Evolutionary conservation across 2,797 vertebrate species (phyloP), one percentile per base, ranked within the genome.

Genomic region (Peromyscus eremicus): DNA sequence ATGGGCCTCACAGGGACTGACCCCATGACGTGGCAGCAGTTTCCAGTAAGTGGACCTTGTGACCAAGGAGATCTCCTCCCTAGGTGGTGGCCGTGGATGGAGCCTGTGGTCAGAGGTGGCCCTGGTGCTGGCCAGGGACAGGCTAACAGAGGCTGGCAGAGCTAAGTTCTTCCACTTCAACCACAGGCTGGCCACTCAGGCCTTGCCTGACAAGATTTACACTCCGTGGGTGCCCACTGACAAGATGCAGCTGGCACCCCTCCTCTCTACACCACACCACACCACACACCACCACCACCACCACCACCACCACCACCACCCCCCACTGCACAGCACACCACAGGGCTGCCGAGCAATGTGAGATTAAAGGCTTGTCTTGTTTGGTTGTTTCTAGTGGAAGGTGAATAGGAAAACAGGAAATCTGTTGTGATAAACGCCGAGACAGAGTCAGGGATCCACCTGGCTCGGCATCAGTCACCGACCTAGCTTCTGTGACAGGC

Each of bases 361-460:
- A 84, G 4, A 66, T 85, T 52, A 40, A 75, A 34, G 62, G 89
- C 64, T 32, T 84, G 5, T 37, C 88, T 96, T 60, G 17, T 70
- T 94, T 95, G 92, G 34, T 87, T 52, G 14, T 12, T 17, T 17
- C 49, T 71, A 89, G 37, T 34, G 43, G 55, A 6, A 86, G 32
- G 84, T 80, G 64, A n/a, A 16, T 52, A 34, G n/a, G 21, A 17
- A 16, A 34, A 1, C 0, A 43, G 5, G 60, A 49, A 7, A 17
- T 29, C 7, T 13, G 23, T 32, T 19, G 60, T 5, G 2, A 1
- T 0, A 0, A 57, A 25, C 4, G 1, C 0, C 0, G 0, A 62
- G 19, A 5, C 0, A 3, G 0, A 66, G 0, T 17, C 57, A 29
- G 52, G 62, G 43, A 3, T 25, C 46, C 2, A 0, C n/a, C 14